Evolutionary conservation across 23 tunicate species (phyloP).

Genomic region (Ciona savignyi): DNA sequence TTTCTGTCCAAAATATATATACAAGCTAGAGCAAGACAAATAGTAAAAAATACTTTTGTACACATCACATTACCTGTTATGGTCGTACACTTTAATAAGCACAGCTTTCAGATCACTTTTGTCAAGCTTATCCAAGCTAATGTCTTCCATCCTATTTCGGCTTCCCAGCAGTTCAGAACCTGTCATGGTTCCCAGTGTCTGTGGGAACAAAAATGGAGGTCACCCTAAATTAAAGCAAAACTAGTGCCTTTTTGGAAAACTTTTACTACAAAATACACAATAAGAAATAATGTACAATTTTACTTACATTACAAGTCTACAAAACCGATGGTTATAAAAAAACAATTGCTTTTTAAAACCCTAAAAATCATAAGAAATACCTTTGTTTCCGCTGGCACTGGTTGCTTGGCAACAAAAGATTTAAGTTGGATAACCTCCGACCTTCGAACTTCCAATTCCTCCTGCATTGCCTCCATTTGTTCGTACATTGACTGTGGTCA

Average conservation of each 20-base stretch:
- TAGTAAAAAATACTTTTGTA: too few species aligned
- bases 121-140: conserved; percentile 81
- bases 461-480: conserved; percentile 77
- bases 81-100: conserved; percentile 85
- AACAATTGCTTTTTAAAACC: background rate
- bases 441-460: conserved; percentile 60
- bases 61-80: conserved; percentile 86
- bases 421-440: conserved; percentile 66
- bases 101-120: conserved; percentile 91
- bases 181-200: conserved; percentile 69
- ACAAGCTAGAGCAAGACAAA: too few species aligned
- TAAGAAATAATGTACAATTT: too few species aligned
- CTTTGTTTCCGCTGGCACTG: background rate
- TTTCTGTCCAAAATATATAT: background rate
- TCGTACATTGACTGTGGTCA: conserved; percentile 64
- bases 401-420: conserved; percentile 21
- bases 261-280: too few species aligned
- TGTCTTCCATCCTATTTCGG: conserved; percentile 85
- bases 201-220: too few species aligned
- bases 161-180: conserved; percentile 75
- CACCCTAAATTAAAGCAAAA: too few species aligned
- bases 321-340: background rate
- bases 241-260: too few species aligned
- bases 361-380: background rate
- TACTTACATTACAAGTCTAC: too few species aligned